Percentiles rank a stretch among this genome's conserved stretches.
Conservation (phyloP, 2,797 vertebrate genomes). For the Notolepis coatsorum region DNA sequence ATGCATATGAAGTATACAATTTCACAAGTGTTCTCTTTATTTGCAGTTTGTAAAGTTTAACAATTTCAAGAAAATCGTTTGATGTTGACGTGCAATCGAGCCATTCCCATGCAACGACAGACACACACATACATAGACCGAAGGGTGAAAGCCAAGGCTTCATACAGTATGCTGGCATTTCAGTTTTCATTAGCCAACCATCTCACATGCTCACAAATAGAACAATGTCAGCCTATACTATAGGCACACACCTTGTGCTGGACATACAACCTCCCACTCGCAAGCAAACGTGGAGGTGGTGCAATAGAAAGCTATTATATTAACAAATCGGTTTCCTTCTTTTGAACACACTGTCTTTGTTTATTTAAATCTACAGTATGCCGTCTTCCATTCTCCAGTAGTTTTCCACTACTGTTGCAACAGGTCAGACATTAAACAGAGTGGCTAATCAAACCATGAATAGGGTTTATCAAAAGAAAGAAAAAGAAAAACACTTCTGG, state of each 20-base stretch:
- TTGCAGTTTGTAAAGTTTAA: slow-evolving; percentile 34
- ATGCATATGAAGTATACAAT: slow-evolving; percentile 48
- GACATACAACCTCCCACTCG: background rate
- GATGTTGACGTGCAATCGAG: slow-evolving; percentile 22
- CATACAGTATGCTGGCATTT: slow-evolving; percentile 28
- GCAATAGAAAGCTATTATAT: background rate
- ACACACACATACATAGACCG: slow-evolving; percentile 18
- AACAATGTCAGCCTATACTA: slow-evolving; percentile 2
- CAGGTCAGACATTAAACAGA: slow-evolving; percentile 15
- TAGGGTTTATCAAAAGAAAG: too few species aligned
- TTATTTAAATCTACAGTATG: slow-evolving; percentile 28
- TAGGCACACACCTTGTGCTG: slow-evolving; percentile 12
- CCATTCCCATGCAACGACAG: slow-evolving; percentile 33
- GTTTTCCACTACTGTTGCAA: slow-evolving; percentile 22
- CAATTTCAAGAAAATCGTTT: slow-evolving; percentile 50
- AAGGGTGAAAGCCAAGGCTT: slow-evolving; percentile 12
- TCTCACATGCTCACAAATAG: slow-evolving; percentile 19
- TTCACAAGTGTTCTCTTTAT: slow-evolving; percentile 53
- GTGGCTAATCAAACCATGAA: slow-evolving; percentile 14
- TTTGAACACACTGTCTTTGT: slow-evolving; percentile 23
- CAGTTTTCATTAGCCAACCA: slow-evolving; percentile 29
- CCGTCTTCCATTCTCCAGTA: slow-evolving; percentile 34
- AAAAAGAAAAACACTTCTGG: too few species aligned
- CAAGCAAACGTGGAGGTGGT: background rate
- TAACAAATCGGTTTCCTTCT: slow-evolving; percentile 7